Base-by-base conservation (phyloP, 2,113 vertebrate genomes). In the Elaphurus davidianus region DNA sequence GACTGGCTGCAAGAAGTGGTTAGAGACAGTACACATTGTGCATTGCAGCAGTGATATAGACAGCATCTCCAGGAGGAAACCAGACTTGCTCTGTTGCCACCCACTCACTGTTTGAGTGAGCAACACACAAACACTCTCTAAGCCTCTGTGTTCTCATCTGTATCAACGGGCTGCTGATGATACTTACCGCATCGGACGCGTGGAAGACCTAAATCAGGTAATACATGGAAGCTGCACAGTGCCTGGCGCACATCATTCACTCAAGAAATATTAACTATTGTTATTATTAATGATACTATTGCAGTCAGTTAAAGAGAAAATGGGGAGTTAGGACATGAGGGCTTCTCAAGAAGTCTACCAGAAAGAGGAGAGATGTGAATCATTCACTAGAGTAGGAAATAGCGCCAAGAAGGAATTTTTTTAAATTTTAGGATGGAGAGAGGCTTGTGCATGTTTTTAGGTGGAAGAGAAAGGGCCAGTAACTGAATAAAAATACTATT, bases 401-500 rank as follows among this genome's bases (percentile, higher is more conserved):
- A 55, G 6, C 23, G 9, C 33, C 36, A 87, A 74, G 28, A 19
- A 97, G 12, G 14, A 11, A 54, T 17, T 57, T 87, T 54, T 83
- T 36, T 27, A 2, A 17, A 79, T 89, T 89, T 40, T 33, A 93
- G 17, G 12, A 27, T 76, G 11, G 30, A 91, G 27, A 93, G 86
- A 97, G 43, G 2, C 62, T 95, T 92, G 9, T 55, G 55, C 52
- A 86, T 36, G 33, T 55, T 96, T 92, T 96, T 94, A 97, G 25
- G 33, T 54, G 93, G 52, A 90, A 36, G 40, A 40, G 16, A 95
- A 94, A 87, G 7, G 57, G 13, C 28, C 50, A 92, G 71, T 59
- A 96, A 87, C 84, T 94, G 59, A 94, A 97, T 87, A 93, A 96
- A 95, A 94, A 95, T 84, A n/a, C 30, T 89, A 33, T 54, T 84